Conservation (phyloP, 2,888 invertebrate species). For the Nematopogon swammerdamellus region DNA sequence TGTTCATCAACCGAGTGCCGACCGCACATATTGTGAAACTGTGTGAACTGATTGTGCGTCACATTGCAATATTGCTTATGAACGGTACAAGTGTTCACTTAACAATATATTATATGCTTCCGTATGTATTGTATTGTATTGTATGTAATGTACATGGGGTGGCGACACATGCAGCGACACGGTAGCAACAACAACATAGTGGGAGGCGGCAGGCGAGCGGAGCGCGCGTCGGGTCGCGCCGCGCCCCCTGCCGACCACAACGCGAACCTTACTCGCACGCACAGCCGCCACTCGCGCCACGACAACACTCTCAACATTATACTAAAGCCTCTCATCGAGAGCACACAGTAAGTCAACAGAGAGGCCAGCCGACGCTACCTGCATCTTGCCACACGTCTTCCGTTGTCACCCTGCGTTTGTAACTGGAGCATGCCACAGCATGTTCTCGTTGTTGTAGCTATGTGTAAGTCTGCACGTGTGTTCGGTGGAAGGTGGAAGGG, state of each 20-base stretch:
- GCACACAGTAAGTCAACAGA: constrained; percentile 59
- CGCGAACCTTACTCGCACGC: constrained; percentile 35
- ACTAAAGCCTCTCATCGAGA: constrained; percentile 55
- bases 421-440: too few relatives aligned
- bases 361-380: constrained; percentile 18
- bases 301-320: constrained; percentile 58
- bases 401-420: constrained; percentile 38
- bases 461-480: constrained; percentile 17
- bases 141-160: constrained; percentile 2
- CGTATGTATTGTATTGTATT: too few relatives aligned
- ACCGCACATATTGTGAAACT: too few relatives aligned
- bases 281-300: constrained; percentile 18
- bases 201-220: constrained; percentile 14
- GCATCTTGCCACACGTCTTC: constrained; percentile 7
- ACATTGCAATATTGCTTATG: too few relatives aligned
- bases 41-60: too few relatives aligned
- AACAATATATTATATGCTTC: too few relatives aligned
- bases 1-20: too few relatives aligned
- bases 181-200: constrained; percentile 59
- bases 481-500: not conserved
- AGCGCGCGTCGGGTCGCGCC: not conserved
- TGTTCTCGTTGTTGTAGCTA: too few relatives aligned
- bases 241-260: constrained; percentile 23
- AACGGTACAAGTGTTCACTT: too few relatives aligned
- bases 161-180: constrained; percentile 46